Base-by-base conservation (phyloP, 2,797 vertebrate genomes). In the Balearica regulorum region DNA sequence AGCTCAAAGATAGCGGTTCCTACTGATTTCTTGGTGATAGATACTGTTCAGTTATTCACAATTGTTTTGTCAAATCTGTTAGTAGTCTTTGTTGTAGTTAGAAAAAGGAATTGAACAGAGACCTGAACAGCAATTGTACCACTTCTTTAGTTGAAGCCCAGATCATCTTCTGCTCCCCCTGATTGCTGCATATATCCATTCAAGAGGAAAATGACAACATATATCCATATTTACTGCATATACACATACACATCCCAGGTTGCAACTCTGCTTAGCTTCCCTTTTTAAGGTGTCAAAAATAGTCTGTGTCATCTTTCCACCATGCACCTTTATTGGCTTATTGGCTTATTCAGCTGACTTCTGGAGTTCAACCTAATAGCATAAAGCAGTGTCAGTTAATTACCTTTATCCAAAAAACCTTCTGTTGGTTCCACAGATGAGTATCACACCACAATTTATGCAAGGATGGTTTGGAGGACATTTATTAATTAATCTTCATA, bases 41-140 rank as follows among this genome's bases (percentile, higher is more conserved):
- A 64, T 85, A 69, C 35, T 71, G 26, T 79, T 95, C 69, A 83
- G 62, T 82, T 89, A 68, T 80, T 87, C 29, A 31, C 60, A 75
- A 83, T 93, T 73, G 25, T 91, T 93, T 88, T 92, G 44, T 90
- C 82, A 93, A 71, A 83, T 87, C 57, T 80, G 22, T 51, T 89
- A 75, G 28, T 57, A 61, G 49, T 31, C 68, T 93, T 80, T 72
- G 16, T 75, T 83, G 35, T 64, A 77, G 28, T 71, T 81, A 71
- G 49, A 66, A 85, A 89, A 93, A 77, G 4, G 18, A 94, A 77
- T 26, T 77, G 28, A 79, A 55, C 14, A 75, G 60, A 83, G 15
- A 75, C 20, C 18, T 68, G 48, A 87, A 83, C n/a, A 71, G 41
- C n/a, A 85, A n/a, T 24, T 75, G 24, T n/a, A 80, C 17, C 33